These are phyloP conservation scores for Salvelinus namaycush DNA, from an alignment of 2,113 vertebrate species.

Conservation along the genomic window DNA sequence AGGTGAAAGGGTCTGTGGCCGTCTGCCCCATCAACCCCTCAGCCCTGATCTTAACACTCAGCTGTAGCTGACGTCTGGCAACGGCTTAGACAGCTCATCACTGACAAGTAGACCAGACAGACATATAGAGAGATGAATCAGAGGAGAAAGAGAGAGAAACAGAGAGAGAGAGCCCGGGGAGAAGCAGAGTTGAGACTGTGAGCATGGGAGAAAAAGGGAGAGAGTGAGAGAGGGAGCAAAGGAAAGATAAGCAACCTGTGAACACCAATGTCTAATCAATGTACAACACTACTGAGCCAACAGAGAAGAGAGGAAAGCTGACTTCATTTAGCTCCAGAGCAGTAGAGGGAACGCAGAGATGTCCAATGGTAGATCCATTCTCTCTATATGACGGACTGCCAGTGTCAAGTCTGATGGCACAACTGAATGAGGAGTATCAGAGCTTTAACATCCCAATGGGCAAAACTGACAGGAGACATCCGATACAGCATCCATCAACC, in stretches of 20 bases:
- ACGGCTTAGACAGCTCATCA: background rate
- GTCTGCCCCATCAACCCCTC: background rate
- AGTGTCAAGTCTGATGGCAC: background rate
- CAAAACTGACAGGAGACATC: conserved; percentile 15
- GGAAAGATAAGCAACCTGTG: background rate
- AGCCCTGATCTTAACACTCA: background rate
- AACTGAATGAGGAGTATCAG: background rate
- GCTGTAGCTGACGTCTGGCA: background rate
- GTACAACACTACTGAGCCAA: background rate
- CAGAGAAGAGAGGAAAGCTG: background rate
- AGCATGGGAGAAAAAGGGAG: background rate
- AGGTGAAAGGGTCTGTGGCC: background rate
- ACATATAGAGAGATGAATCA: background rate
- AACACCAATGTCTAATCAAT: too few species aligned
- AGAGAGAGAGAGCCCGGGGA: background rate
- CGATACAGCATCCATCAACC: conserved; percentile 30
- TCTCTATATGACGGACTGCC: background rate
- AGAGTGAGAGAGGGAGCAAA: background rate
- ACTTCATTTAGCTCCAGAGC: background rate
- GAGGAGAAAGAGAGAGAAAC: background rate
- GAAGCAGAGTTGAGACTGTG: background rate
- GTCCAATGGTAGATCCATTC: background rate
- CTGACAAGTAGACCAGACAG: background rate
- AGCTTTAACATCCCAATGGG: conserved; percentile 2
- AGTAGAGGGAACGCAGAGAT: background rate